phyloP scores from a whole-genome alignment of 2,113 vertebrate genomes.

The Camelus bactrianus region DNA sequence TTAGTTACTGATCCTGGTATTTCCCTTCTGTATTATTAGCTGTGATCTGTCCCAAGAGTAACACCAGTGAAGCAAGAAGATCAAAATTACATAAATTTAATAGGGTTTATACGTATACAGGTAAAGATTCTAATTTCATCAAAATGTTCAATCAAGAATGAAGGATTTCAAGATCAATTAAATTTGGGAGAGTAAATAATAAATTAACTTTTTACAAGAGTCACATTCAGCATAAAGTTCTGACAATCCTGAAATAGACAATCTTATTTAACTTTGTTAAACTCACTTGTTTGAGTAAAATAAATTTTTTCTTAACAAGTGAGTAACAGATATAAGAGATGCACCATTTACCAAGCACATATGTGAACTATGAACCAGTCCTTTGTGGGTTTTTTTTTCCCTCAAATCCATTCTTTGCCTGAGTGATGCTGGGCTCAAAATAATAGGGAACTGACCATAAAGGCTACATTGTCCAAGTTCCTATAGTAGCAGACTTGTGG shows the following conservation, averaged over 20 bases:
- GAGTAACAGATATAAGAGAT: neutral
- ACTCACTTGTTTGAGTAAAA: neutral
- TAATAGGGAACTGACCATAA: fast-evolving
- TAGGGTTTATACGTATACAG: neutral
- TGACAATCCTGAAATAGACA: neutral
- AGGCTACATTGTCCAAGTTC: neutral
- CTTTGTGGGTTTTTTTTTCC: neutral
- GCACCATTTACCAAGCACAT: neutral
- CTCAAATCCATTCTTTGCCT: neutral
- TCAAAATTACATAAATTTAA: neutral
- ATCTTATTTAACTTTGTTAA: conserved; percentile 1
- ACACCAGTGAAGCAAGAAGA: neutral
- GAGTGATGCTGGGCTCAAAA: neutral
- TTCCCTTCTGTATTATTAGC: neutral
- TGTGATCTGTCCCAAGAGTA: neutral
- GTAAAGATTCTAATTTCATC: neutral
- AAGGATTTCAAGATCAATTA: neutral
- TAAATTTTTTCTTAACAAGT: neutral
- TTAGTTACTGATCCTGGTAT: neutral
- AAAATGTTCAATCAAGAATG: neutral
- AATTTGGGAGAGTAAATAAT: neutral
- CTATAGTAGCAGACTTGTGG: neutral
- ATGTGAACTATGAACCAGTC: neutral
- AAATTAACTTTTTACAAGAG: neutral
- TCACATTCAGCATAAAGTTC: neutral